Conservation (phyloP, 2,113 vertebrate species). For the Phyllostomus discolor region DNA sequence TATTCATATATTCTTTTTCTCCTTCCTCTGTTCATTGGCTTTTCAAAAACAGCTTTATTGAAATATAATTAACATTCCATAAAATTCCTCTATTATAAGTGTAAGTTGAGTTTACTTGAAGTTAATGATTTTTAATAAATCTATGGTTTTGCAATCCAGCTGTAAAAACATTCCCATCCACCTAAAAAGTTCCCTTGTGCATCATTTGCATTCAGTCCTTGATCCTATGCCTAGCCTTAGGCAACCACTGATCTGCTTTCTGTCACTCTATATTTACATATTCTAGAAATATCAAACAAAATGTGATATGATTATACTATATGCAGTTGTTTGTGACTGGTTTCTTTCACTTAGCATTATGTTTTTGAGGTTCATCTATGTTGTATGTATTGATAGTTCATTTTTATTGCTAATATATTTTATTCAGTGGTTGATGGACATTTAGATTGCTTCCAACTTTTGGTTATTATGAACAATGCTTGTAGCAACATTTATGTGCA, state of each 20-base stretch:
- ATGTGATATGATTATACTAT: neutral
- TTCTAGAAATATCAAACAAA: neutral
- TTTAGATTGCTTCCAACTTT: constrained; percentile 12
- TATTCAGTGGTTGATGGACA: neutral
- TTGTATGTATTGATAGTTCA: neutral
- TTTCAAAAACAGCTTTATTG: constrained; percentile 18
- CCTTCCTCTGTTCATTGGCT: neutral
- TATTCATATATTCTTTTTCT: neutral
- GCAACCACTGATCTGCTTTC: neutral
- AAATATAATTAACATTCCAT: neutral
- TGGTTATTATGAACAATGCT: neutral
- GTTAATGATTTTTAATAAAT: constrained; percentile 1
- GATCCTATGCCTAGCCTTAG: neutral
- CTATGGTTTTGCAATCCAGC: neutral
- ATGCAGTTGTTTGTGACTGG: neutral
- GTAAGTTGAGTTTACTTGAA: neutral
- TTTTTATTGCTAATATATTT: constrained; percentile 13
- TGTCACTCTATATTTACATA: neutral
- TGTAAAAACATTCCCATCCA: neutral
- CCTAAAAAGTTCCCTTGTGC: neutral
- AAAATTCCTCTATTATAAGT: neutral
- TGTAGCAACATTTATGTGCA: neutral
- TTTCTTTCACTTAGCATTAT: neutral
- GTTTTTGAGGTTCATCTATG: neutral
- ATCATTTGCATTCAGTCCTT: neutral